Conservation (phyloP, 1,140 invertebrate genomes). For the Monomorium pharaonis region DNA sequence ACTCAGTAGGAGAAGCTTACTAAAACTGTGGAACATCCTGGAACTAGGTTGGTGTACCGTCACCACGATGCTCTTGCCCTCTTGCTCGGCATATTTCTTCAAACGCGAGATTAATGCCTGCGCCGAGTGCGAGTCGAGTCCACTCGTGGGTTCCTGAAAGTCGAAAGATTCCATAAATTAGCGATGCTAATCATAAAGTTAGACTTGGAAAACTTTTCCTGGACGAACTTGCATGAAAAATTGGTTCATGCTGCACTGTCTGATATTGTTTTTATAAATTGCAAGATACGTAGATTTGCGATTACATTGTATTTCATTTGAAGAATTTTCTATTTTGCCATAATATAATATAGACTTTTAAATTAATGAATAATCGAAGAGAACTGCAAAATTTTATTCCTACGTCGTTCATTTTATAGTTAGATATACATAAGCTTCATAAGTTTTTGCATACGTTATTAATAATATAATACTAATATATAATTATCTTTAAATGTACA, state of each 20-base stretch:
- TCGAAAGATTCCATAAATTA: conserved; percentile 28
- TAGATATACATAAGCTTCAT: not conserved
- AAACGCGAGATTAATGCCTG: conserved; percentile 90
- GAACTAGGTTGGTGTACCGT: conserved; percentile 95
- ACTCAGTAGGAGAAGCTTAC: conserved; percentile 91
- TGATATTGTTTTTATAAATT: conserved; percentile 5
- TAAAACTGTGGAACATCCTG: conserved; percentile 95
- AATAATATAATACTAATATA: too few relatives aligned
- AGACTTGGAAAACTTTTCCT: not conserved
- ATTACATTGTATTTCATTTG: not conserved
- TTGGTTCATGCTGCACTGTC: not conserved
- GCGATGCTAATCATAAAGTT: not conserved
- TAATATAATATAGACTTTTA: not conserved
- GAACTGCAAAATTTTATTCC: not conserved
- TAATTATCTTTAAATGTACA: too few relatives aligned
- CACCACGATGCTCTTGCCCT: conserved; percentile 93
- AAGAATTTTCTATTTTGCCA: not conserved
- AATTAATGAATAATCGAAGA: not conserved
- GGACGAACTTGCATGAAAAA: not conserved
- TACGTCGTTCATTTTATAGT: not conserved
- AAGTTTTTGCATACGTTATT: not conserved
- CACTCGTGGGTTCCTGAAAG: conserved; percentile 93
- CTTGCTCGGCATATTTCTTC: conserved; percentile 91
- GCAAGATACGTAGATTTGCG: not conserved
- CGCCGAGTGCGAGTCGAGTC: conserved; percentile 93